phyloP scores from a whole-genome alignment of 2,888 invertebrate species.

The Synanthedon formicaeformis region DNA sequence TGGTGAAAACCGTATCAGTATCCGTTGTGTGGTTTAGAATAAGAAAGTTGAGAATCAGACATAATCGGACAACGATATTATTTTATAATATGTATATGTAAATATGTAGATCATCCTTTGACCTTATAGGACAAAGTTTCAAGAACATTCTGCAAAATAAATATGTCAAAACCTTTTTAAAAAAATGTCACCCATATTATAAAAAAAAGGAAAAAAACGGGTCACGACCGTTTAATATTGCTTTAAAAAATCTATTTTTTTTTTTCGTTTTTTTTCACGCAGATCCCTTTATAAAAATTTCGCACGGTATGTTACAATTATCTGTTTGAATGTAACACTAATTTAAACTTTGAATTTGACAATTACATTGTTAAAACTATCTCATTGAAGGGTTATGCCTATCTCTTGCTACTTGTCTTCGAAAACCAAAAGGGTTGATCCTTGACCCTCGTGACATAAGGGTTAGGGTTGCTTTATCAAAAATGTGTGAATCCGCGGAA shows the following conservation, averaged over 20 bases:
- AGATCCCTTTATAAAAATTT: conserved; percentile 44
- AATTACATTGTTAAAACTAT: conserved; percentile 22
- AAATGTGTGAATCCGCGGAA: conserved; percentile 34
- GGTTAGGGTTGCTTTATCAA: conserved; percentile 32
- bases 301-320: conserved; percentile 61
- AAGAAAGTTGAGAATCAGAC: too few species aligned
- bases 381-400: background rate
- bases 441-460: conserved; percentile 46
- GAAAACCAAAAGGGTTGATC: conserved; percentile 43
- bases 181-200: too few species aligned
- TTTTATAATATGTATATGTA: too few species aligned
- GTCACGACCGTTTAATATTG: background rate
- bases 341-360: conserved; percentile 52
- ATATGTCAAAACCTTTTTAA: too few species aligned
- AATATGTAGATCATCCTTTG: too few species aligned
- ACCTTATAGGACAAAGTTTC: too few species aligned
- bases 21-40: too few species aligned
- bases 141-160: too few species aligned
- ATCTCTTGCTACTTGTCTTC: conserved; percentile 35
- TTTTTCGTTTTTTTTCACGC: conserved; percentile 25
- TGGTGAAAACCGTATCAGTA: too few species aligned
- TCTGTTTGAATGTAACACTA: conserved; percentile 58
- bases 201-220: too few species aligned
- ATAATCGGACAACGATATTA: too few species aligned
- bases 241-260: conserved; percentile 22